Base-by-base conservation (phyloP, 2,888 invertebrate genomes). In the Hypena proboscidalis region DNA sequence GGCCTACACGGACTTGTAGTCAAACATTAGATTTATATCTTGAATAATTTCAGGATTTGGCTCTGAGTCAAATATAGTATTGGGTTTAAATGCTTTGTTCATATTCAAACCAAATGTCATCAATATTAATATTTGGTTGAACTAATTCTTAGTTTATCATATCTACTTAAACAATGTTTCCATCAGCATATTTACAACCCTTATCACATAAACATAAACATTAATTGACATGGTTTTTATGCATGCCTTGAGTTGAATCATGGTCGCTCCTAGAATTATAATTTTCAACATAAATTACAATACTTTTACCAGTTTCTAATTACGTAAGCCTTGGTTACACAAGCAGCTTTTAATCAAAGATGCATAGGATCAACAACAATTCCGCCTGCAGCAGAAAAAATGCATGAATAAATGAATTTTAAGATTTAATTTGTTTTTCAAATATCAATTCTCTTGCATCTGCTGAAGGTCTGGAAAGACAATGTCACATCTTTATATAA, bases 371-470 rank as follows among this genome's bases (percentile, higher is more conserved):
- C 46, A 33, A 53, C 44, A 55, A 33, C 38, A 31, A 49, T 63
- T 70, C 67, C 62, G 60, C 51, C 41, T 70, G 40, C 33, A 27
- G 39, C 34, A 55, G 43, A 48, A 55, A 63, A 47, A 51, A 62
- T 67, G 68, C 71, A 72, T 71, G 67, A 58, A 74, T 74, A 67
- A 58, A 57, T 57, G 46, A 48, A 60, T 66, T 8, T 41, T 31
- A 57, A 63, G 50, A 58, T 60, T n/a, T 23, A 38, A 74, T 80
- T 80, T 77, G 74, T 53, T 79, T 80, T 76, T 72, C 67, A 76
- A 77, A 80, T 78, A 59, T 19, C 29, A 48, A 43, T 59, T 66
- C 51, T 62, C 46, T 47, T 60, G 58, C 65, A 47, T 59, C 31
- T 17, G 63, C 31, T 17, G 63, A 77, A 77, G 77, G 75, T 73